Conservation (phyloP, 2,797 vertebrate genomes). For the Sciurus carolinensis region DNA sequence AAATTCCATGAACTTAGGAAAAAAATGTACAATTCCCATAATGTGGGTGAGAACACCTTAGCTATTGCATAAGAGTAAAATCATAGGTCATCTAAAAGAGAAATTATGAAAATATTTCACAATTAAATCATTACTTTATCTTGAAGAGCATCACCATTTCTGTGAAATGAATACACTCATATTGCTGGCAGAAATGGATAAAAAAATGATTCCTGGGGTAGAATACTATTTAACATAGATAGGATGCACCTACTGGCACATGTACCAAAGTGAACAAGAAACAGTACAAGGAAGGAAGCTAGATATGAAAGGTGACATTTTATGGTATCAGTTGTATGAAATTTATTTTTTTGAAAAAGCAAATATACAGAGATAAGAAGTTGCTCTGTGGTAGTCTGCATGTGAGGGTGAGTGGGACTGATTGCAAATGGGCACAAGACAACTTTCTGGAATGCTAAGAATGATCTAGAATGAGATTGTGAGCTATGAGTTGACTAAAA, state of each 20-base stretch:
- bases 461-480: neutral
- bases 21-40: neutral
- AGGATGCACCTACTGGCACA: no score
- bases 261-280: accelerated
- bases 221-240: neutral
- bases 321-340: neutral
- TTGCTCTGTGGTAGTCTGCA: neutral
- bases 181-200: neutral
- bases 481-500: neutral
- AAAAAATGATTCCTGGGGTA: neutral
- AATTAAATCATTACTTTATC: neutral
- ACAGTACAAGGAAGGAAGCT: neutral
- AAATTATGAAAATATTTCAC: slow-evolving; percentile 11
- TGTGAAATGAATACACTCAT: neutral
- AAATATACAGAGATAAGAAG: neutral
- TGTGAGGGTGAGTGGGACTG: neutral
- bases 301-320: neutral
- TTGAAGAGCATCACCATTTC: neutral
- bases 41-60: neutral
- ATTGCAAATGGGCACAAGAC: neutral
- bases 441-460: neutral
- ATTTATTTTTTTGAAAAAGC: neutral
- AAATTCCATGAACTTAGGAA: neutral
- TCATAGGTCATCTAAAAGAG: neutral
- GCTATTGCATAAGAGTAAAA: neutral